A percentile compares a stretch with the other conserved stretches of the same genome.
phyloP scores from a whole-genome alignment of 2,797 vertebrate genomes.

The Chelidonichthys spinosus region DNA sequence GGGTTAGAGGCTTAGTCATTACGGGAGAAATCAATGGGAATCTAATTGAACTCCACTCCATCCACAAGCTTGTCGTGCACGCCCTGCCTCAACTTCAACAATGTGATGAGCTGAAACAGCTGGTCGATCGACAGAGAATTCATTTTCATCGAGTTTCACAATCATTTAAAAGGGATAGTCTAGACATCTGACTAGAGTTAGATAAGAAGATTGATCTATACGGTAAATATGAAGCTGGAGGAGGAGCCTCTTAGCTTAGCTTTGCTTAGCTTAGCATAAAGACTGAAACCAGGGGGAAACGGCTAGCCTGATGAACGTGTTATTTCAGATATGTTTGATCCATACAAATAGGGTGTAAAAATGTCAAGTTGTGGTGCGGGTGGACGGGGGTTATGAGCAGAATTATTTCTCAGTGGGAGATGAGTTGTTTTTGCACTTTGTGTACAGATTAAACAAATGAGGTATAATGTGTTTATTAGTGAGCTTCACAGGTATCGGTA shows the following conservation, averaged over 20 bases:
- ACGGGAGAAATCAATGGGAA: background rate
- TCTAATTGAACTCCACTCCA: background rate
- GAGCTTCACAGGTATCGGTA: background rate
- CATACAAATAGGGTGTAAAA: background rate
- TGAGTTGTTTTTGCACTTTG: background rate
- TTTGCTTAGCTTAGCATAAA: background rate
- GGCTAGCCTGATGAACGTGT: background rate
- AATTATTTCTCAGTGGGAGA: background rate
- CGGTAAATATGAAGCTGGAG: background rate
- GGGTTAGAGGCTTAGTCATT: background rate
- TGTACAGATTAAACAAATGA: background rate
- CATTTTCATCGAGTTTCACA: background rate
- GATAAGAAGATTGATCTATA: background rate
- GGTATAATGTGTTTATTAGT: background rate
- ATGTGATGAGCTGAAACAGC: background rate
- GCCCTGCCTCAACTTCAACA: background rate
- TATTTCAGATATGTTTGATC: background rate
- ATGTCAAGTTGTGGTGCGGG: background rate
- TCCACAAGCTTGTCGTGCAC: background rate
- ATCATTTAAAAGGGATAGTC: background rate
- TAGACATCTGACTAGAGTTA: background rate
- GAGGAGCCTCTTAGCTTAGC: background rate
- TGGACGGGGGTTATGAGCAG: slow-evolving; percentile 3
- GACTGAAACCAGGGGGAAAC: background rate
- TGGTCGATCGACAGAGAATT: background rate